Base-by-base conservation (phyloP, 2,888 invertebrate genomes). In the Agrenia bidenticulata region DNA sequence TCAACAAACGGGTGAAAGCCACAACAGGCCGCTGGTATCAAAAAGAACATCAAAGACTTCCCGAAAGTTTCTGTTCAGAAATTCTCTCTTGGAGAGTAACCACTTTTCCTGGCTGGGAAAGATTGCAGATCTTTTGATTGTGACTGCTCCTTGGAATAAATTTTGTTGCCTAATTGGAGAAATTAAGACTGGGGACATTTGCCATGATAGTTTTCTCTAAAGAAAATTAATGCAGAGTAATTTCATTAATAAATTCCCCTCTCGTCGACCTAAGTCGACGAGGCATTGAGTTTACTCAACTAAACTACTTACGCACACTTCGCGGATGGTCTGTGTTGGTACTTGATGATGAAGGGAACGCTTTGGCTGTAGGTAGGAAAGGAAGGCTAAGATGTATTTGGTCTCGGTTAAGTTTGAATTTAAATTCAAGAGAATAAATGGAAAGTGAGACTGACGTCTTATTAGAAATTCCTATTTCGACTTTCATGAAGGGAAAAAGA, bases 221-320 rank as follows among this genome's bases (percentile, higher is more conserved):
- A 62, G 66, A 62, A 71, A 71, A 68, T 71, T 71, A 71, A 71
- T 68, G 68, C 68, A 27, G 64, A 69, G 64, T 66, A 71, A 71
- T 71, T 71, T 71, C 64, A 62, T 71, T 71, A 71, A 66, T 66
- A 68, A 71, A 71, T 68, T 71, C 66, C 62, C 58, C 61, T 64
- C 23, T 54, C 54, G 21, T 51, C 51, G 19, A 51, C 45, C 9
- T 5, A 45, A 19, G 15, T 19, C 45, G 15, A n/a, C 5, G 45
- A 15, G 24, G 51, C 15, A 45, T 15, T 19, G 19, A 45, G 45
- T 45, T 45, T 45, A 19, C 19, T 45, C 45, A 45, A 45, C 45
- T 45, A 45, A 45, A 45, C 45, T 45, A 17, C 45, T 45, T 45
- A 45, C 45, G 17, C n/a, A 45, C 45, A 45, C 45, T 45, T 19